Conservation (phyloP, 2,888 invertebrate genomes). For the Campaea margaritaria region DNA sequence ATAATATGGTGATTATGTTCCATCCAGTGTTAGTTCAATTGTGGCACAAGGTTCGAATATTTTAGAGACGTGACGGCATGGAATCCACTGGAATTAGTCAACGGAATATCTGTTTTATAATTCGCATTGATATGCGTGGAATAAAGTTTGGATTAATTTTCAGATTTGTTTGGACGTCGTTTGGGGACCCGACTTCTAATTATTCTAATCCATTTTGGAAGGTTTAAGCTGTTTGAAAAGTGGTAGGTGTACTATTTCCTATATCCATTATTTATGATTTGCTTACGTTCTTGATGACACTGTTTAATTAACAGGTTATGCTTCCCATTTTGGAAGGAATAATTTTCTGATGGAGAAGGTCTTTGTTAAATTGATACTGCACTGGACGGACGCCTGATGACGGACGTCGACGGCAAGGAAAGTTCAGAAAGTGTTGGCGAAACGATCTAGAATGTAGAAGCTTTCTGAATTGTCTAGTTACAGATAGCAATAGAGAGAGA, state of each 20-base stretch:
- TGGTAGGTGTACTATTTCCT: neutral
- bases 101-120: slow-evolving; percentile 26
- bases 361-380: no score
- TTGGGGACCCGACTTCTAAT: slow-evolving; percentile 13
- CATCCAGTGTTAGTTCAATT: slow-evolving; percentile 59
- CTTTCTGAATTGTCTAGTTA: no score
- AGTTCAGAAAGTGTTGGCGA: no score
- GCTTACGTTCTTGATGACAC: neutral
- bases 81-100: slow-evolving; percentile 20
- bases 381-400: no score
- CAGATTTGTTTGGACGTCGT: slow-evolving; percentile 8
- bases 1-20: slow-evolving; percentile 58
- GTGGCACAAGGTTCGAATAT: slow-evolving; percentile 61
- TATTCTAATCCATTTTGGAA: slow-evolving; percentile 23
- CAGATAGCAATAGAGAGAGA: no score
- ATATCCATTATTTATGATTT: slow-evolving; percentile 2
- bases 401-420: no score
- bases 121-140: slow-evolving; percentile 31
- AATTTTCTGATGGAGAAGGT: no score
- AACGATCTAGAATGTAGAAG: no score
- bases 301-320: neutral
- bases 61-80: slow-evolving; percentile 58
- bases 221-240: slow-evolving; percentile 11
- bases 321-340: no score
- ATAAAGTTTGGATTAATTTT: slow-evolving; percentile 26